A percentile compares a stretch with the other conserved stretches of the same genome.
These are phyloP conservation scores for Helicolenus hilgendorfi DNA, from an alignment of 2,797 vertebrate species.

Conservation along the genomic window DNA sequence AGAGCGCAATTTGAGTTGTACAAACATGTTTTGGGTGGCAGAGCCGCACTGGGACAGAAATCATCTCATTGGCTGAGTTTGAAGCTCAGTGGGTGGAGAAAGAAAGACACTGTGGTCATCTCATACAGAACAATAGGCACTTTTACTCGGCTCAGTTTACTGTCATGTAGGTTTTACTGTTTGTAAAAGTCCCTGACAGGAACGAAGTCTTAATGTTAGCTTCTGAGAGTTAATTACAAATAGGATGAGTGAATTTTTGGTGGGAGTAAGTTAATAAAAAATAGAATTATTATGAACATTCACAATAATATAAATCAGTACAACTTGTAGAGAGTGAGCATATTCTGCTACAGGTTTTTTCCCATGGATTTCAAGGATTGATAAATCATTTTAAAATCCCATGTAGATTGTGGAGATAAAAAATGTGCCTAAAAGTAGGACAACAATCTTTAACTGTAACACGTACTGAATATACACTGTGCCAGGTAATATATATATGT, in stretches of 20 bases:
- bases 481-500: not conserved
- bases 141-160: not conserved
- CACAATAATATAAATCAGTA: not conserved
- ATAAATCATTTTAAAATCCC: not conserved
- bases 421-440: not conserved
- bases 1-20: slow-evolving; percentile 39
- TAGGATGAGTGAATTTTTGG: not conserved
- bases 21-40: slow-evolving; percentile 46
- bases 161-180: not conserved
- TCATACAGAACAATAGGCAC: not conserved
- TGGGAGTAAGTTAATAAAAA: not conserved
- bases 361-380: not conserved
- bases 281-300: not conserved
- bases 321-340: not conserved
- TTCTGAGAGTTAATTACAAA: not conserved
- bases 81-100: not conserved
- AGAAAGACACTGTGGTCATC: not conserved
- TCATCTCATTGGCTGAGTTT: slow-evolving; percentile 1
- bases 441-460: not conserved
- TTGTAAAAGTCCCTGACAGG: not conserved
- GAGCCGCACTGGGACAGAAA: not conserved
- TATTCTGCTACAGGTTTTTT: not conserved
- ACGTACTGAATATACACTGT: not conserved
- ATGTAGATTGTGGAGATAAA: not conserved
- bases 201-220: not conserved